Conservation (phyloP, 2,797 vertebrate genomes). For the Diglossa cyanea region DNA sequence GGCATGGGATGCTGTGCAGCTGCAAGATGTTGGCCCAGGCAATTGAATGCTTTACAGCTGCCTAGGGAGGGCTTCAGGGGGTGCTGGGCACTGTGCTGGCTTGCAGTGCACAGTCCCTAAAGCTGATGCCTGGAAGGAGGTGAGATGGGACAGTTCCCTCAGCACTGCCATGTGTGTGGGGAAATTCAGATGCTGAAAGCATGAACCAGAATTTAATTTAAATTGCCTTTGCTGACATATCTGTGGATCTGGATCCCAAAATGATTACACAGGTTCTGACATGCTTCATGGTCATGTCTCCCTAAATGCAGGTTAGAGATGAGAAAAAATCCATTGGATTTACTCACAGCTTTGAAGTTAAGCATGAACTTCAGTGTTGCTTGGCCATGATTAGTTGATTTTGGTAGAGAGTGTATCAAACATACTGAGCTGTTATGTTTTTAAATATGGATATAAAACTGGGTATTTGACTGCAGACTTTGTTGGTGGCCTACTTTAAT, state of each 20-base stretch:
- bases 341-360: not conserved
- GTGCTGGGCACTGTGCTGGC: not conserved
- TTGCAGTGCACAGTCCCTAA: not conserved
- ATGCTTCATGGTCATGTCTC: not conserved
- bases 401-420: not conserved
- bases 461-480: not conserved
- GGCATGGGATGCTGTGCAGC: not conserved
- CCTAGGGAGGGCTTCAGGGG: not conserved
- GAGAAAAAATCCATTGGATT: not conserved
- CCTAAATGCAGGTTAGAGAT: not conserved
- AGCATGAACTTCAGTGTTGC: not conserved
- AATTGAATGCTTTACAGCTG: not conserved
- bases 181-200: not conserved
- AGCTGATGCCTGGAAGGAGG: fast-evolving
- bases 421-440: not conserved
- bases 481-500: not conserved
- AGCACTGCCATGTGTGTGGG: fast-evolving
- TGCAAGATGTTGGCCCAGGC: not conserved
- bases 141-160: not conserved
- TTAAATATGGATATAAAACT: not conserved
- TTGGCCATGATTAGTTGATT: not conserved
- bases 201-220: not conserved
- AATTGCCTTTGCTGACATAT: not conserved
- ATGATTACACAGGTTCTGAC: not conserved
- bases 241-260: not conserved